phyloP scores from a whole-genome alignment of 2,888 invertebrate genomes.

The Acronicta leporina region DNA sequence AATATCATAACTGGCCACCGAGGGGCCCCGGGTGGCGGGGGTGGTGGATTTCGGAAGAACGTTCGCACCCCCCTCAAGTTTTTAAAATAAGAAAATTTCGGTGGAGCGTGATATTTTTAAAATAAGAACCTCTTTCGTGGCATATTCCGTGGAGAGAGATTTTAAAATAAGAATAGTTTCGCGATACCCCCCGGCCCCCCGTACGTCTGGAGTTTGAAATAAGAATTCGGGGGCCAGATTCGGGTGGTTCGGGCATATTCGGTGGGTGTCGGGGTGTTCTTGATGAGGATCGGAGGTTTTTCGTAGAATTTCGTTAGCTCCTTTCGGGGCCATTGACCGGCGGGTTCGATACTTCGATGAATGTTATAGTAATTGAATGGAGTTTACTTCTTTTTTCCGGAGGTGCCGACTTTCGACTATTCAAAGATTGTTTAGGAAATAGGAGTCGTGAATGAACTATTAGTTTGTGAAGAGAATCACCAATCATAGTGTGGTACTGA shows the following conservation, averaged over 20 bases:
- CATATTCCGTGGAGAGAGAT: slow-evolving; percentile 89
- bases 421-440: slow-evolving; percentile 50
- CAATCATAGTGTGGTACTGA: slow-evolving; percentile 21
- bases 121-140: slow-evolving; percentile 88
- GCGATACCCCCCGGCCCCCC: slow-evolving; percentile 79
- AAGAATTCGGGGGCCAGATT: slow-evolving; percentile 87
- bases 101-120: slow-evolving; percentile 89
- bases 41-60: slow-evolving; percentile 86
- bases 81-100: slow-evolving; percentile 89
- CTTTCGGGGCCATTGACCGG: slow-evolving; percentile 80
- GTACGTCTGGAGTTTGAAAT: slow-evolving; percentile 87
- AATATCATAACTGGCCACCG: slow-evolving; percentile 87
- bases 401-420: slow-evolving; percentile 39
- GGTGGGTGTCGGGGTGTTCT: slow-evolving; percentile 83
- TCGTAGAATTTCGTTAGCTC: slow-evolving; percentile 87
- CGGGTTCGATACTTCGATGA: slow-evolving; percentile 84
- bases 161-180: slow-evolving; percentile 89
- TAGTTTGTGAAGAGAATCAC: slow-evolving; percentile 54
- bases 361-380: slow-evolving; percentile 83
- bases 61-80: slow-evolving; percentile 83
- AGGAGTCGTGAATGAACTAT: slow-evolving; percentile 66
- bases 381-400: slow-evolving; percentile 58
- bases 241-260: slow-evolving; percentile 82
- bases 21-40: slow-evolving; percentile 65
- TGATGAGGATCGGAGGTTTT: slow-evolving; percentile 88